Base-by-base conservation (phyloP, 2,113 vertebrate species). In the Spermophilus dauricus region DNA sequence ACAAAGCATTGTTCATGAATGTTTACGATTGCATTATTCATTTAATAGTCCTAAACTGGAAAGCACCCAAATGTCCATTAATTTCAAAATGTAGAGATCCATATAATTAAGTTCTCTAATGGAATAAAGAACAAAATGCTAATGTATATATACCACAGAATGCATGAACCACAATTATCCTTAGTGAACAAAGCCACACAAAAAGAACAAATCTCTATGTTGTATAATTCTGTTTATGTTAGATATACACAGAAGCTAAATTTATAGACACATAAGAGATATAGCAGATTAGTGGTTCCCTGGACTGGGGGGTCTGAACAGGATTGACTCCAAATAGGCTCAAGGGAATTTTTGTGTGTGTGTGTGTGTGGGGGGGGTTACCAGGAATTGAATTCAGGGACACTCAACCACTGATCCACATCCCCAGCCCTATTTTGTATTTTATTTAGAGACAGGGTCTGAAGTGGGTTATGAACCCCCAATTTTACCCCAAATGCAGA, bases 41-140 rank as follows among this genome's bases (percentile, higher is more conserved):
- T 83, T 51, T 77, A 84, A 89, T 56, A 81, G 26, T 48, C 17
- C 11, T 11, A 76, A 85, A 70, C 45, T 94, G 84, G 86, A 88
- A 94, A 75, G 37, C 89, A 86, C 81, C 61, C 48, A 82, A 72
- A 92, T 69, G 82, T 58, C 28, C 30, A 39, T 72, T 58, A 58
- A 67, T 91, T 88, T 77, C 12, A 88, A 93, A 96, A 86, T 92
- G 73, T 77, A 70, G n/a, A 1, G 76, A 56, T 51, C 37, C 18
- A 10, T 94, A 45, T 76, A 85, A 84, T 85, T 96, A 93, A 76
- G 65, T 88, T 45, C 9, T 84, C 67, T 75, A 78, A 53, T 53
- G 53, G 34, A 85, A 45, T 85, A 69, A 78, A 93, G 56, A 65
- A 88, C n/a, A 81, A 80, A 91, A 73, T 70, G 45, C 45, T 51